phyloP scores from a whole-genome alignment of 2,888 invertebrate species.

The Lordiphosa andalusiaca region DNA sequence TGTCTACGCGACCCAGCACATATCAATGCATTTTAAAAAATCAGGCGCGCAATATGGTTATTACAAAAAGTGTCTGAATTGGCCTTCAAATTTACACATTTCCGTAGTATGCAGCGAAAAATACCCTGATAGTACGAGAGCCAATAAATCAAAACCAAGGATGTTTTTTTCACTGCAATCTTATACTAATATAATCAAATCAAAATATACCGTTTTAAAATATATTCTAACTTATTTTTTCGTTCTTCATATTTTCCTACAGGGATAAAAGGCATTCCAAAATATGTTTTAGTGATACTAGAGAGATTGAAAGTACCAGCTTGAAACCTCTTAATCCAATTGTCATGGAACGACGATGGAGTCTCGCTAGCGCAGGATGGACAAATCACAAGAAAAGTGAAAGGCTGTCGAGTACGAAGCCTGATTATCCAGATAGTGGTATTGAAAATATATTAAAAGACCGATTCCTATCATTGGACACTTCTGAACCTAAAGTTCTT shows the following conservation, averaged over 20 bases:
- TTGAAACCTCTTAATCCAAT: constrained; percentile 16
- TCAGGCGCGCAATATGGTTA: no score
- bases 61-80: no score
- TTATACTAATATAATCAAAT: no score
- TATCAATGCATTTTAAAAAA: no score
- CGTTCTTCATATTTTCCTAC: not conserved
- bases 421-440: not conserved
- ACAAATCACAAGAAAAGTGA: constrained; percentile 27
- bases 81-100: no score
- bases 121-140: no score
- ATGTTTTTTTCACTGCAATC: no score
- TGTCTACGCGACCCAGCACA: no score
- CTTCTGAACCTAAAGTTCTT: not conserved
- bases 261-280: constrained; percentile 6
- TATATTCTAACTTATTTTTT: not conserved
- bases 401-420: not conserved
- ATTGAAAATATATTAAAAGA: not conserved
- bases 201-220: no score
- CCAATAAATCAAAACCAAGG: no score
- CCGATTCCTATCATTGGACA: not conserved
- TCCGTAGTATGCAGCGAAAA: no score
- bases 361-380: constrained; percentile 79
- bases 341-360: constrained; percentile 82
- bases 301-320: not conserved
- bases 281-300: constrained; percentile 4